Evolutionary conservation across 2,888 invertebrate species (phyloP), one percentile per base, ranked within the genome.

Genomic region (Mechanitis messenoides): DNA sequence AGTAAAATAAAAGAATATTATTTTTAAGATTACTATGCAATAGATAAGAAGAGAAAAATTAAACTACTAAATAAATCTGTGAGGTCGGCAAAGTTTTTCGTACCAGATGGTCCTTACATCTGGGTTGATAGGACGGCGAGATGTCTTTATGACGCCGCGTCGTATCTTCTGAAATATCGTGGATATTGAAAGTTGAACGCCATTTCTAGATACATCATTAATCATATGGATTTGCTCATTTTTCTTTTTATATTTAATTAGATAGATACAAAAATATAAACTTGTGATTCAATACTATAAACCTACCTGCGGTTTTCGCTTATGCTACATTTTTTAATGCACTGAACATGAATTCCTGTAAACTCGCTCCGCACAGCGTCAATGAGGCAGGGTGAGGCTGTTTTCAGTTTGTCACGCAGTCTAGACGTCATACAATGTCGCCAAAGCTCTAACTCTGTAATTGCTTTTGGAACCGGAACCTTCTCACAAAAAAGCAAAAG

Each of bases 381-480:
- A 5, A 35, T 1, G 35, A 55, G 20, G 20, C 11, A 28, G 55
- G 42, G 42, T 42, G 42, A 42, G 42, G 42, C 11, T 11, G 42
- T 42, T 9, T 42, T 42, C 11, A 7, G 42, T 42, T 42, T 42
- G 9, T 61, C 60, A 54, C 56, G 56, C 45, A 62, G 66, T 67
- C 67, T 67, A 64, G 67, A 66, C 62, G 53, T 56, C 53, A 56
- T 57, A 57, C 47, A 67, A 58, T 56, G 63, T 60, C 64, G 66
- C 67, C 66, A 66, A 53, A 66, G 63, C 53, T 60, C 53, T 60
- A 58, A 60, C 63, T 57, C 55, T 56, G 60, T 67, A 66, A 67
- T 67, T 66, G 67, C 62, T 67, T 66, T 66, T 60, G 63, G 59
- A 60, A 64, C 60, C 61, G 62, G 64, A 66, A 62, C 62, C 62